A percentile compares a stretch with the other conserved stretches of the same genome.
phyloP scores from a whole-genome alignment of 2,888 invertebrate genomes.

The Heliconius erato region DNA sequence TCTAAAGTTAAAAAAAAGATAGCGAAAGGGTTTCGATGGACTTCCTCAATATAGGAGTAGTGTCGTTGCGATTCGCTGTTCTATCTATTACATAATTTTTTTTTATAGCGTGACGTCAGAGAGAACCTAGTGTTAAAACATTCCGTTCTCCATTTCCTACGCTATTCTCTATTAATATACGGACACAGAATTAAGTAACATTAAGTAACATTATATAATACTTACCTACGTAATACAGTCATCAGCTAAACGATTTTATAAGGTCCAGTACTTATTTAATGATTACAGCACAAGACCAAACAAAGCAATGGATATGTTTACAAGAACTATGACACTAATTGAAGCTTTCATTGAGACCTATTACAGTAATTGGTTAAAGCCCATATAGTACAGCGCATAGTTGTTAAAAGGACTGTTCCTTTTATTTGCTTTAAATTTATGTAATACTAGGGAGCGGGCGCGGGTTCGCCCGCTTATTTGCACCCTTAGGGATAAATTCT shows the following conservation, averaged over 20 bases:
- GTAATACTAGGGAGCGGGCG: not conserved
- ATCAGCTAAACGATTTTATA: constrained; percentile 21
- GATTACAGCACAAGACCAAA: constrained; percentile 15
- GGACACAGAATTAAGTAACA: too few relatives aligned
- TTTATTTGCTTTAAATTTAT: not conserved
- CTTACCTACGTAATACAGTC: not conserved
- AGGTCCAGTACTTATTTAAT: constrained; percentile 19
- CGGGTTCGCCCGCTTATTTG: too few relatives aligned
- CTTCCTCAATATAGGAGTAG: too few relatives aligned
- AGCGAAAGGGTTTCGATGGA: too few relatives aligned
- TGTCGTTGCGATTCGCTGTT: too few relatives aligned
- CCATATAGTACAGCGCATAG: constrained; percentile 46
- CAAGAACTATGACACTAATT: constrained; percentile 44
- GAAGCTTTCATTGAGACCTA: constrained; percentile 55
- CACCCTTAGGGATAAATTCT: too few relatives aligned
- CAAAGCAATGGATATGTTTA: constrained; percentile 41
- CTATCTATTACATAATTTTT: too few relatives aligned
- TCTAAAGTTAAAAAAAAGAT: too few relatives aligned
- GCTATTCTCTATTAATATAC: too few relatives aligned
- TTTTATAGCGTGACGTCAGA: too few relatives aligned
- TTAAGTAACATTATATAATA: not conserved
- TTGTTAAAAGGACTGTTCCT: constrained; percentile 1
- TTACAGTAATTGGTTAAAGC: constrained; percentile 63
- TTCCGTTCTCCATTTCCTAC: too few relatives aligned
- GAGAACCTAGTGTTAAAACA: too few relatives aligned